Percentiles rank a stretch among this genome's conserved stretches.
Conservation (phyloP, 2,797 vertebrate genomes). For the Sebastes elongatus region DNA sequence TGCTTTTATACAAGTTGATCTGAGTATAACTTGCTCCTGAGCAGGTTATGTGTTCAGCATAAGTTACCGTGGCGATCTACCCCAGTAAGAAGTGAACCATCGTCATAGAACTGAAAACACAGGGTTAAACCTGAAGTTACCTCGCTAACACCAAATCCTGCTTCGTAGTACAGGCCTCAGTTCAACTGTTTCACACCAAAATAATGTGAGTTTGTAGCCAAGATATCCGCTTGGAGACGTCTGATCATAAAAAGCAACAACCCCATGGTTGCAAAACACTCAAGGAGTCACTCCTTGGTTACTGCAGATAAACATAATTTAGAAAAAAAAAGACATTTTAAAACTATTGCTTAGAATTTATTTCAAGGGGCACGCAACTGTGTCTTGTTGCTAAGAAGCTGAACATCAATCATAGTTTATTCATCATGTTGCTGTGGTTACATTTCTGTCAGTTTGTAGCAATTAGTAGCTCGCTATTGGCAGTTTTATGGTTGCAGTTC, state of each 20-base stretch:
- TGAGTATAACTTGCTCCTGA: too few species aligned
- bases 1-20: too few species aligned
- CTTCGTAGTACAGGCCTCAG: too few species aligned
- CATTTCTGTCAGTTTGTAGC: constrained; percentile 15
- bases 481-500: constrained; percentile 34
- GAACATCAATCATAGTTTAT: constrained; percentile 5
- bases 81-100: too few species aligned
- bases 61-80: too few species aligned
- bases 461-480: constrained; percentile 32
- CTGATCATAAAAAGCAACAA: not conserved
- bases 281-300: not conserved
- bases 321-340: not conserved
- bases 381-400: not conserved
- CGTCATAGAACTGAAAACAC: too few species aligned
- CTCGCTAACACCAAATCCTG: too few species aligned
- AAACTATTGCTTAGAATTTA: not conserved
- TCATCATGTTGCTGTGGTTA: constrained; percentile 3
- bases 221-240: not conserved
- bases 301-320: not conserved
- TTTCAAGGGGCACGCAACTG: not conserved
- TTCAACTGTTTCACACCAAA: not conserved
- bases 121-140: too few species aligned
- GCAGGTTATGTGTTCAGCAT: too few species aligned
- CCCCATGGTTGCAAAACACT: not conserved
- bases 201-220: not conserved